Evolutionary conservation across 2,797 vertebrate species (phyloP), one percentile per base, ranked within the genome.

Genomic region (Anabacerthia variegaticeps): DNA sequence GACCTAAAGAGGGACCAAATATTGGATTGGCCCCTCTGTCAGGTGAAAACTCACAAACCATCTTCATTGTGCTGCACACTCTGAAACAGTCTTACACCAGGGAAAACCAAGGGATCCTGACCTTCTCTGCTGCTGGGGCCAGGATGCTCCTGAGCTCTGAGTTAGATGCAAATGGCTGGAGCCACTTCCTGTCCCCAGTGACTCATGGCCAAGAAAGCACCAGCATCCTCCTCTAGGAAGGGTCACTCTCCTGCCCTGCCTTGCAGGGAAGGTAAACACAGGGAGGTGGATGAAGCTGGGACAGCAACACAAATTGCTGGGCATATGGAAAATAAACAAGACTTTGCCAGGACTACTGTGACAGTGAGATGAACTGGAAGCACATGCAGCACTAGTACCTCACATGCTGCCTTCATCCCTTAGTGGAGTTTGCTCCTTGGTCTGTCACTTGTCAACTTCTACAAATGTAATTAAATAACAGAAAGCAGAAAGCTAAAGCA

Each of bases 171-270:
- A 92, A 92, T 88, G 76, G 19, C 21, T 48, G 28, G 52, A 89
- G 34, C 85, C 71, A 82, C 37, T 90, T 96, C 94, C 94, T 6
- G 1, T 32, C 36, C 34, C 23, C 3, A 1, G 73, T 96, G 95
- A 95, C 63, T 97, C 96, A 93, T 0, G 24, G 22, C 56, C 67
- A 73, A 91, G 44, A 88, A 95, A 96, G 95, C 58, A 0, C 48
- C 27, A 80, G 83, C 74, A 96, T 95, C 88, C 71, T 90, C 80
- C 59, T 85, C 55, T 27, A n/a, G 73, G 73, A 90, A 94, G 83
- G 93, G 89, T 92, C 89, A 88, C n/a, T 76, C 12, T 1, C 66
- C 78, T 94, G 76, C 79, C 81, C 48, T 93, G 86, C 91, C 93
- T 80, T 76, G 71, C 73, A 85, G 92, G 76, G 34, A 84, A 73